Percentiles rank a stretch among this genome's conserved stretches.
phyloP scores from a whole-genome alignment of 2,888 invertebrate genomes.

The Trachelus iudaicus region DNA sequence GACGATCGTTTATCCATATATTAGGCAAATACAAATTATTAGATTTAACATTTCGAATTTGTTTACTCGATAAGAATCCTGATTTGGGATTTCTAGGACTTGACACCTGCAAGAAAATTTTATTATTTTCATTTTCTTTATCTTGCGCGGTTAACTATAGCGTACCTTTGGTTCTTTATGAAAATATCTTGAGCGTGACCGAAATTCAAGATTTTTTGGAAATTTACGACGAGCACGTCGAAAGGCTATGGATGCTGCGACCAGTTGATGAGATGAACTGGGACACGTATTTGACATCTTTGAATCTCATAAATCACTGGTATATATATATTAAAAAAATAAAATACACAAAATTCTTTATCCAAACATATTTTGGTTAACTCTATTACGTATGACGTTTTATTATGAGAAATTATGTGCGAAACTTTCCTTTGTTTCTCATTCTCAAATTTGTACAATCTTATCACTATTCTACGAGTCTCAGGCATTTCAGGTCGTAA shows the following conservation, averaged over 20 bases:
- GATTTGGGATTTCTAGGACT: not conserved
- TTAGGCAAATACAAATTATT: too few relatives aligned
- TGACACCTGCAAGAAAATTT: not conserved
- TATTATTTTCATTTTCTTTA: not conserved
- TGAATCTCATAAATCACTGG: not conserved
- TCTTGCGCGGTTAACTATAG: not conserved
- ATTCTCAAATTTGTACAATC: not conserved
- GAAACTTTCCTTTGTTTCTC: not conserved
- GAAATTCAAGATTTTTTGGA: slow-evolving; percentile 48
- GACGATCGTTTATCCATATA: not conserved
- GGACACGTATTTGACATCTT: slow-evolving; percentile 40
- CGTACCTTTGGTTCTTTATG: not conserved
- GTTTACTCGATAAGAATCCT: not conserved
- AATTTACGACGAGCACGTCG: slow-evolving; percentile 55
- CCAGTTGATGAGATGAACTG: slow-evolving; percentile 49
- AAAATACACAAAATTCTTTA: not conserved
- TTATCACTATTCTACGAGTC: not conserved
- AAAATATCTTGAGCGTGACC: not conserved
- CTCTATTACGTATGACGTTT: not conserved
- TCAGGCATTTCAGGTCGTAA: not conserved
- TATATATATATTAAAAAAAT: not conserved
- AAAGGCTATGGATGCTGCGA: slow-evolving; percentile 53
- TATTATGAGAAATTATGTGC: not conserved
- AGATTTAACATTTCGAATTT: not conserved
- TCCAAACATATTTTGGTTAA: not conserved